These are phyloP conservation scores for Spheniscus humboldti DNA, from an alignment of 2,797 vertebrate species.

Conservation along the genomic window DNA sequence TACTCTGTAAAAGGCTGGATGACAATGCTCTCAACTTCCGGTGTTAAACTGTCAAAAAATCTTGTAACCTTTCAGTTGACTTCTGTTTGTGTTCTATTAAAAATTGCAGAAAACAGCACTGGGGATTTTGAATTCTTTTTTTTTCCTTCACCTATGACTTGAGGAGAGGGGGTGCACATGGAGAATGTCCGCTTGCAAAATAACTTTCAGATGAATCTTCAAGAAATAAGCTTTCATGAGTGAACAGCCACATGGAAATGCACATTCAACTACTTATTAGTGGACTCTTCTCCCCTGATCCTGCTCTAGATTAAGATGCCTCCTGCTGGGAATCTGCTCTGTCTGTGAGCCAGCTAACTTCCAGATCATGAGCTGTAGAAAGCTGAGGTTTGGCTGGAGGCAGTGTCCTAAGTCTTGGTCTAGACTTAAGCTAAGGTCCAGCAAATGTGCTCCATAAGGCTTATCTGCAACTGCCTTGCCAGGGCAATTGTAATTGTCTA, in stretches of 20 bases:
- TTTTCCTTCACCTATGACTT: background rate
- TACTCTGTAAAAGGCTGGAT: background rate
- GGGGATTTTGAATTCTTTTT: background rate
- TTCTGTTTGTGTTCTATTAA: background rate
- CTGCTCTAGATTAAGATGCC: background rate
- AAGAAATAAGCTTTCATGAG: background rate
- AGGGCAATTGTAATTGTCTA: accelerated
- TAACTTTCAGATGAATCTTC: background rate
- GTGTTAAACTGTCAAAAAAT: background rate
- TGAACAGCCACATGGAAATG: background rate
- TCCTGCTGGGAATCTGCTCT: background rate
- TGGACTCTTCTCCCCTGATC: background rate
- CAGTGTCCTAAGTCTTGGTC: background rate
- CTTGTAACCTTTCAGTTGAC: background rate
- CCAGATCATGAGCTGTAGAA: background rate
- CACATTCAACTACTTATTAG: background rate
- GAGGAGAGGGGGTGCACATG: background rate
- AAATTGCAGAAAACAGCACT: background rate
- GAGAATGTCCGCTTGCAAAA: background rate
- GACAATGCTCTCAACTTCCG: background rate
- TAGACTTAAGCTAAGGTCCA: background rate
- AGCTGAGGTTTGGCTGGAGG: background rate
- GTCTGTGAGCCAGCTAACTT: background rate
- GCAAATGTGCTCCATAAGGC: background rate
- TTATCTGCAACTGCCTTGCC: background rate